Evolutionary conservation across 2,113 vertebrate species (phyloP).

Genomic region (Rhineura floridana): DNA sequence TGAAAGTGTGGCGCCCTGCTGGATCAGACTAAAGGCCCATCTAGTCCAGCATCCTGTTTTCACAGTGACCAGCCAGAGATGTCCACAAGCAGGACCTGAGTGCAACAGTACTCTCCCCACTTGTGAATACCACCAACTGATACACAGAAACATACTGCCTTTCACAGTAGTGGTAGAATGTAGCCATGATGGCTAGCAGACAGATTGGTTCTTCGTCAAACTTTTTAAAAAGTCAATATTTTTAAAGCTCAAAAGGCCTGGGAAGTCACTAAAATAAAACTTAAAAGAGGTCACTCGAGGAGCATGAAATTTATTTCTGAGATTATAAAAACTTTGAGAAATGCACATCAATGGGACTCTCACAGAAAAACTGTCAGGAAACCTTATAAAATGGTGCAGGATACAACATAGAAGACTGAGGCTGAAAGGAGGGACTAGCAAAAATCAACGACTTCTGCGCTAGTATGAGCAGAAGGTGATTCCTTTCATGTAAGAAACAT

Average conservation of each 20-base stretch:
- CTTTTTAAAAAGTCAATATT: background rate
- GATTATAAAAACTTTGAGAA: background rate
- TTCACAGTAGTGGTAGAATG: too few species aligned
- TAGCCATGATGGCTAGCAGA: too few species aligned
- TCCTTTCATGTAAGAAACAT: background rate
- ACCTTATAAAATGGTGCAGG: background rate
- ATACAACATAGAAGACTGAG: too few species aligned
- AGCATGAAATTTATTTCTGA: background rate
- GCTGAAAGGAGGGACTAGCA: background rate
- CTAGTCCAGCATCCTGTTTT: too few species aligned
- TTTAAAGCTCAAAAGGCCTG: background rate
- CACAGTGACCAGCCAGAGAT: too few species aligned
- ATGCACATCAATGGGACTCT: background rate
- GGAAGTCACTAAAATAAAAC: background rate
- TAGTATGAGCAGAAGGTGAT: background rate
- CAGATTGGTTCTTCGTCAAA: background rate
- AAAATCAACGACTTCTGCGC: background rate
- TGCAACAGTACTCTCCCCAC: too few species aligned
- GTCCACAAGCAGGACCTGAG: too few species aligned
- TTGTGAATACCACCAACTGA: too few species aligned
- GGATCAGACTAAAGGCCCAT: too few species aligned
- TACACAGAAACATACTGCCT: too few species aligned
- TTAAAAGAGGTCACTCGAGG: background rate
- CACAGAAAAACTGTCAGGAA: background rate
- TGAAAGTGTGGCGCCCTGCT: too few species aligned